Percentiles rank a stretch among this genome's conserved stretches.
phyloP scores from a whole-genome alignment of 2,113 vertebrate genomes.

The Semicossyphus pulcher region DNA sequence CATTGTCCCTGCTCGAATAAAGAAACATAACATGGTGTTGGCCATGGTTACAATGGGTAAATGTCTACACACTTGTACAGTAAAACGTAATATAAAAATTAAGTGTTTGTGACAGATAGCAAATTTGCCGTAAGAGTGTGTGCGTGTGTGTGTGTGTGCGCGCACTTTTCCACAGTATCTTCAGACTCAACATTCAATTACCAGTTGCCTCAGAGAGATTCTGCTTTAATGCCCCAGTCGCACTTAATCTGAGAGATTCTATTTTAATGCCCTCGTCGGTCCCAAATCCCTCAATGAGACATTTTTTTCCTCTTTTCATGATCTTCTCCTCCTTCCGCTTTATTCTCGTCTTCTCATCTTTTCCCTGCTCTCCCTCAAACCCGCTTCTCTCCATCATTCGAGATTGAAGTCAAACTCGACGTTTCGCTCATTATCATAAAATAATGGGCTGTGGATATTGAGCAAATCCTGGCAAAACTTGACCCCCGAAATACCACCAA shows the following conservation, averaged over 20 bases:
- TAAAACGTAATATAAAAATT: background rate
- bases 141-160: background rate
- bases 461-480: slow-evolving; percentile 41
- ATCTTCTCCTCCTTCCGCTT: slow-evolving; percentile 27
- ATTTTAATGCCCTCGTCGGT: slow-evolving; percentile 52
- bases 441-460: slow-evolving; percentile 78
- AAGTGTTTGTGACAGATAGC: background rate
- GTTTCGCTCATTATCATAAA: slow-evolving; percentile 83
- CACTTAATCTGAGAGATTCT: slow-evolving; percentile 57
- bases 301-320: slow-evolving; percentile 1
- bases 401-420: slow-evolving; percentile 63
- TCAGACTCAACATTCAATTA: slow-evolving; percentile 69
- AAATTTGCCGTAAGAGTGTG: background rate
- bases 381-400: slow-evolving; percentile 41
- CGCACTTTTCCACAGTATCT: slow-evolving; percentile 11
- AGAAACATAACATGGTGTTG: too few species aligned
- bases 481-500: slow-evolving; percentile 44
- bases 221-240: slow-evolving; percentile 65
- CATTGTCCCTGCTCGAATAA: too few species aligned
- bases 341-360: slow-evolving; percentile 16
- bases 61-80: too few species aligned
- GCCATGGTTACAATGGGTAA: too few species aligned
- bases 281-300: slow-evolving; percentile 66
- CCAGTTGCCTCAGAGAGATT: slow-evolving; percentile 56
- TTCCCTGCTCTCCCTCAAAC: slow-evolving; percentile 2